phyloP scores from a whole-genome alignment of 2,888 invertebrate genomes.

The Leptura quadrifasciata region DNA sequence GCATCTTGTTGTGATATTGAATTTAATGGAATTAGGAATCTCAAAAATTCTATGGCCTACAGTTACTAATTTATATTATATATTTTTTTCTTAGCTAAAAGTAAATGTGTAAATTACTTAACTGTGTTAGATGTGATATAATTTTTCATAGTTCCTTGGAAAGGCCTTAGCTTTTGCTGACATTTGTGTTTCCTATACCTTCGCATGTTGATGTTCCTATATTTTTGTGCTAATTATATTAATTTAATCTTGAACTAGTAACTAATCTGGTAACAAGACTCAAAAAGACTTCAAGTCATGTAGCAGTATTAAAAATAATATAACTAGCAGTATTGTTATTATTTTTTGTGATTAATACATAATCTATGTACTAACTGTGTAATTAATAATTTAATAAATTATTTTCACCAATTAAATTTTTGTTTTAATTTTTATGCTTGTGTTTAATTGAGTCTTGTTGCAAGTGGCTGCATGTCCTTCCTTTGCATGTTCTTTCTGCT shows the following conservation, averaged over 20 bases:
- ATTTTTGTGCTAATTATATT: slow-evolving; percentile 30
- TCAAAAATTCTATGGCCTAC: slow-evolving; percentile 8
- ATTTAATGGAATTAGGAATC: not conserved
- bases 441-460: slow-evolving; percentile 59
- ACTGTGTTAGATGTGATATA: slow-evolving; percentile 14
- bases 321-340: slow-evolving; percentile 31
- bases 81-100: not conserved
- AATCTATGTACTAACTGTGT: slow-evolving; percentile 22
- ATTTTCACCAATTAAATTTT: slow-evolving; percentile 29
- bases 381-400: slow-evolving; percentile 35
- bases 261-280: slow-evolving; percentile 32
- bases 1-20: slow-evolving; percentile 9
- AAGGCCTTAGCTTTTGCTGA: slow-evolving; percentile 24
- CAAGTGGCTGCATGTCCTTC: slow-evolving; percentile 43
- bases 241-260: slow-evolving; percentile 15
- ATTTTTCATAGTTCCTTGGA: slow-evolving; percentile 31
- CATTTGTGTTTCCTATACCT: slow-evolving; percentile 11
- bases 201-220: slow-evolving; percentile 25
- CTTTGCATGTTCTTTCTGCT: slow-evolving; percentile 30
- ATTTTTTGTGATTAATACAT: slow-evolving; percentile 28
- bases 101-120: not conserved
- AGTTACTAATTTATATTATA: not conserved
- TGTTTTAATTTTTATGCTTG: slow-evolving; percentile 45
- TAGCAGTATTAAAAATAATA: slow-evolving; percentile 32
- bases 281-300: not conserved